Percentiles rank a stretch among this genome's conserved stretches.
Conservation (phyloP, 2,113 vertebrate genomes). For the Xenopus laevis region DNA sequence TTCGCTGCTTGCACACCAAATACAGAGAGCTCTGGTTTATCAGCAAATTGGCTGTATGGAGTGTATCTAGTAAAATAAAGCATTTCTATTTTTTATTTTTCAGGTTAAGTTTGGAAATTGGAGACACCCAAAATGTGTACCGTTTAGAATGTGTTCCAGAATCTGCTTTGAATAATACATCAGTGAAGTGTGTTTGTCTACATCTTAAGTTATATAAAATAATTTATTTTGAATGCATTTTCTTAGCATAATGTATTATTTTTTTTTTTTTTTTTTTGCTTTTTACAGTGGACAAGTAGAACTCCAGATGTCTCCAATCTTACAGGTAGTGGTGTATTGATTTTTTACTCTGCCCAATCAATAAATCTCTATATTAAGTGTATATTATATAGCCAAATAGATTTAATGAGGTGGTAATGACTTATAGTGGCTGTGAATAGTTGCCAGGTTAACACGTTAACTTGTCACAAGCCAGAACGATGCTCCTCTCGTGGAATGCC, state of each 20-base stretch:
- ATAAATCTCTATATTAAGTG: no score
- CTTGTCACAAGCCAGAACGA: no score
- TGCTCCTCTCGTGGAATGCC: no score
- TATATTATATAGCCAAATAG: no score
- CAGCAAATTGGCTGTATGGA: no score
- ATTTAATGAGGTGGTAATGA: no score
- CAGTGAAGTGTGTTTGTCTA: conserved; percentile 58
- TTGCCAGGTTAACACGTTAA: no score
- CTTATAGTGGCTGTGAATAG: no score
- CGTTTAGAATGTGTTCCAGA: conserved; percentile 61
- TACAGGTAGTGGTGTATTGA: conserved; percentile 66
- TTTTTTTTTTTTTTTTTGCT: conserved; percentile 43
- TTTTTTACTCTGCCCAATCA: neutral
- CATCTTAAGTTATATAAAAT: conserved; percentile 6
- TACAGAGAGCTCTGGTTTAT: no score
- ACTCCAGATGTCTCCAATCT: conserved; percentile 63
- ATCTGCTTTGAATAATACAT: conserved; percentile 55
- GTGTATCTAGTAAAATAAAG: no score
- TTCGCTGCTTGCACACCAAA: no score
- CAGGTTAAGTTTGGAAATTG: conserved; percentile 69
- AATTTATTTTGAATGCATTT: neutral
- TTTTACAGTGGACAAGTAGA: conserved; percentile 71
- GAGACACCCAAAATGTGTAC: conserved; percentile 69
- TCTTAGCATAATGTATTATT: conserved; percentile 5
- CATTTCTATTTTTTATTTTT: conserved; percentile 27